phyloP scores from a whole-genome alignment of 2,888 invertebrate species.

The Netelia fuscicornis region DNA sequence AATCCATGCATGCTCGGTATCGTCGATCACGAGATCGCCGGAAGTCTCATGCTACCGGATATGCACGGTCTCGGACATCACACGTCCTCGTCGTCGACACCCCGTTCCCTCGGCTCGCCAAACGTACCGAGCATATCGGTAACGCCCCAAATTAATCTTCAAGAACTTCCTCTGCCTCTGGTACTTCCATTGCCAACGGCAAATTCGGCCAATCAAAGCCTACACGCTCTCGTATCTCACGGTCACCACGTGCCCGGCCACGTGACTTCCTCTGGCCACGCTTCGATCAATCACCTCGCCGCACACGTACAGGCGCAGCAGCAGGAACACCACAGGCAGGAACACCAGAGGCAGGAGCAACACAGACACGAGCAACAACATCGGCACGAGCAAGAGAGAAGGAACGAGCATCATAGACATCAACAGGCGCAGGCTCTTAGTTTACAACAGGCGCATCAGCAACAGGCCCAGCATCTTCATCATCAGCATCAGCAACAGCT shows the following conservation, averaged over 20 bases:
- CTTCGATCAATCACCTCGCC: constrained; percentile 81
- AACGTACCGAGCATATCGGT: constrained; percentile 82
- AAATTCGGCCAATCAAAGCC: constrained; percentile 80
- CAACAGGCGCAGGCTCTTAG: constrained; percentile 70
- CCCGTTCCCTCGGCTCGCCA: constrained; percentile 82
- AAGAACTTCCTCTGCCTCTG: constrained; percentile 83
- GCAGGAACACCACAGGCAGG: constrained; percentile 78
- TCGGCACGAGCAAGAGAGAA: constrained; percentile 67
- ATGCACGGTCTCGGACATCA: constrained; percentile 76
- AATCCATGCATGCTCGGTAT: constrained; percentile 81
- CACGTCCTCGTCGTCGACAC: constrained; percentile 79
- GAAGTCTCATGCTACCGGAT: constrained; percentile 76
- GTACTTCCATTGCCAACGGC: constrained; percentile 78
- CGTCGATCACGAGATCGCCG: constrained; percentile 79
- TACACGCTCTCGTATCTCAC: constrained; percentile 71
- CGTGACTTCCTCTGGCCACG: constrained; percentile 82
- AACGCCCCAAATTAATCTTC: constrained; percentile 83
- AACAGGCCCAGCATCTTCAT: constrained; percentile 71
- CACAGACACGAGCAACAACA: constrained; percentile 66
- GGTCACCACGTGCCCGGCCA: constrained; percentile 82
- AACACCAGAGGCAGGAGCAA: constrained; percentile 71
- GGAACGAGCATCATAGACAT: constrained; percentile 67
- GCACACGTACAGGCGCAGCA: constrained; percentile 79
- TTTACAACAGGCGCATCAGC: constrained; percentile 69
- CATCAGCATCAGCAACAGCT: constrained; percentile 74